A percentile compares a stretch with the other conserved stretches of the same genome.
Conservation (phyloP, 2,113 vertebrate species). For the Axis porcinus region DNA sequence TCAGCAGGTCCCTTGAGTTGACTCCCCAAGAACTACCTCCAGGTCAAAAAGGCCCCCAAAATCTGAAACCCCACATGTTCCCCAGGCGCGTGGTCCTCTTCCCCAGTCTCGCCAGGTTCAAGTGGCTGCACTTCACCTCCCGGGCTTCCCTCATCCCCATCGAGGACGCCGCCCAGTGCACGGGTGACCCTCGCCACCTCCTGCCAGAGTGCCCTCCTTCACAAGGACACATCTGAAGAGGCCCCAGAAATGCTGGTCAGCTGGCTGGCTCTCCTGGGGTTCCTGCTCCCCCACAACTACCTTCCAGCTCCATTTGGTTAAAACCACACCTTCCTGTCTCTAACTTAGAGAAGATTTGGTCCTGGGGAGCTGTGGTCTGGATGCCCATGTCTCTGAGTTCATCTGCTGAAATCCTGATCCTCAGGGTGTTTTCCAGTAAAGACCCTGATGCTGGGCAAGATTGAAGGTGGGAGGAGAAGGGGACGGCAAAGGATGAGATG, state of each 20-base stretch:
- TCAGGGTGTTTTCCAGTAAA: not conserved
- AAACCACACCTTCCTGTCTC: not conserved
- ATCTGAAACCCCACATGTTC: not conserved
- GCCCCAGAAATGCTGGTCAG: not conserved
- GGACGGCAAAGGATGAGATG: not conserved
- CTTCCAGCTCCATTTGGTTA: not conserved
- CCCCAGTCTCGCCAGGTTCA: not conserved
- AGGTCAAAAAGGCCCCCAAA: not conserved
- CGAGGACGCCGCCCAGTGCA: accelerated
- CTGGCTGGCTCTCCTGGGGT: accelerated
- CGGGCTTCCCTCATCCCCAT: not conserved
- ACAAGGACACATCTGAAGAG: not conserved
- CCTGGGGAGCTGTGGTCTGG: too few species aligned
- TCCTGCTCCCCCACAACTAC: not conserved
- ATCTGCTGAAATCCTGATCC: not conserved
- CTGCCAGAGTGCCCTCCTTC: not conserved
- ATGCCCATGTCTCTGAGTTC: not conserved
- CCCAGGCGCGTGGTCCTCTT: not conserved
- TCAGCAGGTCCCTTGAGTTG: not conserved
- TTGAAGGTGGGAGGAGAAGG: not conserved
- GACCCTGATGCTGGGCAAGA: not conserved
- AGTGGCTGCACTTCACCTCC: not conserved
- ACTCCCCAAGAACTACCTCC: not conserved
- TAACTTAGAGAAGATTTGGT: not conserved
- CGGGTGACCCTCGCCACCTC: too few species aligned